Conservation (phyloP, 1,140 invertebrate species). For the Listronotus oregonensis region DNA sequence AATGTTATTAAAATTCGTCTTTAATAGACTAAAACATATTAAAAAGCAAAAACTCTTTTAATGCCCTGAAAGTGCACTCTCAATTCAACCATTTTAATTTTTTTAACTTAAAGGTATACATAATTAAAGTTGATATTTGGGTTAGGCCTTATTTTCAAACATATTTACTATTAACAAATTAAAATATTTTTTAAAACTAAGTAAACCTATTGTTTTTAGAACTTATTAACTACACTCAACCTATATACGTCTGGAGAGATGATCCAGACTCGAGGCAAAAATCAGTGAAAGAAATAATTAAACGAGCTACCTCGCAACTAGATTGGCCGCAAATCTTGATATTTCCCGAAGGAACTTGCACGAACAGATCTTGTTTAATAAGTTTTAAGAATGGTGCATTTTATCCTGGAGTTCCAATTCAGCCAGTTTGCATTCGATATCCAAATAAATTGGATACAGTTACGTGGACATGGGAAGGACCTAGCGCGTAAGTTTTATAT, state of each 20-base stretch:
- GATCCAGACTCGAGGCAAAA: constrained; percentile 90
- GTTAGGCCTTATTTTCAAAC: not conserved
- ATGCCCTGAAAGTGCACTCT: no score
- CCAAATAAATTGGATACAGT: constrained; percentile 90
- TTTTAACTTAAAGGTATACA: no score
- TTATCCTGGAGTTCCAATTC: constrained; percentile 92
- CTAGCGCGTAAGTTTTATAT: constrained; percentile 85
- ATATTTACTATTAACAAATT: not conserved
- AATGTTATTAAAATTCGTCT: no score
- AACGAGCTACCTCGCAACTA: constrained; percentile 78
- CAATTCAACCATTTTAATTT: no score
- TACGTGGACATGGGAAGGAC: constrained; percentile 98
- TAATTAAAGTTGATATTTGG: constrained; percentile 13
- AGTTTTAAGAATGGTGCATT: constrained; percentile 90
- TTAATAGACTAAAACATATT: no score
- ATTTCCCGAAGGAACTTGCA: constrained; percentile 95
- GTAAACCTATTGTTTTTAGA: constrained; percentile 62
- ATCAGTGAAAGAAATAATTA: constrained; percentile 89
- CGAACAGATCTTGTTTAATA: constrained; percentile 90
- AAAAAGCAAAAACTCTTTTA: no score
- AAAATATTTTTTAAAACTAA: not conserved
- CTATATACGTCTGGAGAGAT: constrained; percentile 91
- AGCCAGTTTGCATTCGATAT: constrained; percentile 91
- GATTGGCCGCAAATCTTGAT: constrained; percentile 94
- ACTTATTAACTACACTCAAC: constrained; percentile 91